phyloP scores from a whole-genome alignment of 64 coral and sea anemone genomes.

The Montipora capricornis region DNA sequence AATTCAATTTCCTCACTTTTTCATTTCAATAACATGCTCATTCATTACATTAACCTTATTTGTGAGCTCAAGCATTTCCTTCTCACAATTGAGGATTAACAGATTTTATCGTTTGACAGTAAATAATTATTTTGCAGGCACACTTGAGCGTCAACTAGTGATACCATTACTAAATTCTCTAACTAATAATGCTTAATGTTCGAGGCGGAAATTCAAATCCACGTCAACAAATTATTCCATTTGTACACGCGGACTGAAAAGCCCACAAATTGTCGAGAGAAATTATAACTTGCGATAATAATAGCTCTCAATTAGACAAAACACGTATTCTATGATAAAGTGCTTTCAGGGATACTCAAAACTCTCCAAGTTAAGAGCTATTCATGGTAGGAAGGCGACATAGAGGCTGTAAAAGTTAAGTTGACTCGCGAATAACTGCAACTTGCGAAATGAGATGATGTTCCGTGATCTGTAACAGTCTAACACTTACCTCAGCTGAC shows the following conservation, averaged over 20 bases:
- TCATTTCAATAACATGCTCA: too few species aligned
- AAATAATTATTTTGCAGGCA: too few species aligned
- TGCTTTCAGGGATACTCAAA: background rate
- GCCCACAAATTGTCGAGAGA: slow-evolving; percentile 1
- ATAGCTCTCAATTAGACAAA: background rate
- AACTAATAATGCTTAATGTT: too few species aligned
- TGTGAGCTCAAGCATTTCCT: too few species aligned
- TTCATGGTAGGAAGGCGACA: background rate
- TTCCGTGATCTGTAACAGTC: background rate
- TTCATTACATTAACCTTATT: too few species aligned
- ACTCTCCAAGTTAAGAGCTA: background rate
- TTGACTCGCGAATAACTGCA: background rate
- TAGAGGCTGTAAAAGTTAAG: background rate
- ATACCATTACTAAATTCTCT: too few species aligned
- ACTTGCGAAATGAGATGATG: background rate
- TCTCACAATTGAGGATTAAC: too few species aligned
- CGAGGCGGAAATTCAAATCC: background rate
- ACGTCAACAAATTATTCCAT: background rate
- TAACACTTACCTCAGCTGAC: slow-evolving; percentile 85
- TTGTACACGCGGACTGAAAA: background rate
- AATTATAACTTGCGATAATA: background rate
- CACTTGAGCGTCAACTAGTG: too few species aligned
- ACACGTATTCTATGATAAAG: background rate
- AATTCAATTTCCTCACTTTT: too few species aligned
- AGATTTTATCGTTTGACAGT: too few species aligned